Conservation (phyloP, 2,113 vertebrate genomes). For the Periophthalmus modestus region DNA sequence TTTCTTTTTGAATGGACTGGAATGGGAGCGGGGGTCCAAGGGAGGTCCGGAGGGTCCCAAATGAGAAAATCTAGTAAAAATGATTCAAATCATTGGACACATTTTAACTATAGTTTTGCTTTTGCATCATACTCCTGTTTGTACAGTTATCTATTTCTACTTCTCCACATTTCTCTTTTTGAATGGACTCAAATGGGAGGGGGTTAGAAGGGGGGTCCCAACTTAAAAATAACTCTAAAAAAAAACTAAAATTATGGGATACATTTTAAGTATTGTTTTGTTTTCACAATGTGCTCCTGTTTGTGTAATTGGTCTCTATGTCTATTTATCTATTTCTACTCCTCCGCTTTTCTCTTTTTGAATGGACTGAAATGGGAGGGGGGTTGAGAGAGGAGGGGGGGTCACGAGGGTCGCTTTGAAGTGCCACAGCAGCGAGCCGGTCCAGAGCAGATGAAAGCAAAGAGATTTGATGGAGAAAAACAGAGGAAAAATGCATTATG, state of each 20-base stretch:
- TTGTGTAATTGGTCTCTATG: slow-evolving; percentile 29
- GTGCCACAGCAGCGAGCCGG: slow-evolving; percentile 66
- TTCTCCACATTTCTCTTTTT: too few relatives aligned
- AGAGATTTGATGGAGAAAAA: slow-evolving; percentile 48
- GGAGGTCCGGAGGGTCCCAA: too few relatives aligned
- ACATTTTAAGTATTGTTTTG: not conserved
- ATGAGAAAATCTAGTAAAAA: too few relatives aligned
- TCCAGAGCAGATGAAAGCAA: slow-evolving; percentile 69
- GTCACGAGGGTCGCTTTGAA: slow-evolving; percentile 62
- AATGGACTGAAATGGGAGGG: slow-evolving; percentile 39
- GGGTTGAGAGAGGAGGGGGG: slow-evolving; percentile 16
- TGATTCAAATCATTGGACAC: too few relatives aligned
- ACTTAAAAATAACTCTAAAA: too few relatives aligned
- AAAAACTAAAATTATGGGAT: not conserved
- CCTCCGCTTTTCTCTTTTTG: not conserved
- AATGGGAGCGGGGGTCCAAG: too few relatives aligned
- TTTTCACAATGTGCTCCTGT: not conserved
- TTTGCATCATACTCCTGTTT: too few relatives aligned
- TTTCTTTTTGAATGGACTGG: not conserved
- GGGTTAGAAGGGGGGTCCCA: too few relatives aligned
- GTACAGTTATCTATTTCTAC: too few relatives aligned
- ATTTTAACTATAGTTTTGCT: too few relatives aligned
- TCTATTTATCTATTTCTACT: not conserved
- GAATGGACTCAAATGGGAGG: too few relatives aligned
- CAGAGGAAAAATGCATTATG: slow-evolving; percentile 27